Percentiles rank a stretch among this genome's conserved stretches.
Evolutionary conservation across 2,888 invertebrate species (phyloP).

Genomic region (Trichopoda pennipes): DNA sequence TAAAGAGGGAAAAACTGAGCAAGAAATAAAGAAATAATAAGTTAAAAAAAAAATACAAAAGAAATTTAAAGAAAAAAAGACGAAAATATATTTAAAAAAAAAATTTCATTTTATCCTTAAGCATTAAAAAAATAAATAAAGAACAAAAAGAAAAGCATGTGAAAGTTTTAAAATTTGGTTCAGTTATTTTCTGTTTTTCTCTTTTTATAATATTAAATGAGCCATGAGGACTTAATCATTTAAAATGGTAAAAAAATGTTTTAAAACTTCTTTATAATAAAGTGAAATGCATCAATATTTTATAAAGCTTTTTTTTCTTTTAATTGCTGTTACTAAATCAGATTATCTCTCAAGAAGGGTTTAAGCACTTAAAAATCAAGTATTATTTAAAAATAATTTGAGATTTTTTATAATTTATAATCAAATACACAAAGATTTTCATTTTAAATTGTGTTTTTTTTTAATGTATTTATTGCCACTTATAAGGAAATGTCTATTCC

Average conservation of each 20-base stretch:
- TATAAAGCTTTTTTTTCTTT: background rate
- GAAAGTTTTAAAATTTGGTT: no score
- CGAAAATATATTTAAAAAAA: no score
- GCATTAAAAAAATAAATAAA: no score
- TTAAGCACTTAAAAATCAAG: background rate
- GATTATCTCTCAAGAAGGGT: background rate
- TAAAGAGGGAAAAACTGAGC: background rate
- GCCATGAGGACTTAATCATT: conserved; percentile 42
- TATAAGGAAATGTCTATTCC: background rate
- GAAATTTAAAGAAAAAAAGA: no score
- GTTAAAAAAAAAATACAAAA: no score
- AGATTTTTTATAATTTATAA: background rate
- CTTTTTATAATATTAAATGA: conserved; percentile 20
- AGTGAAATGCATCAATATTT: conserved; percentile 3
- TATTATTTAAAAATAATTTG: background rate
- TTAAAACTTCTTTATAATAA: background rate
- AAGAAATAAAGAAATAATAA: background rate
- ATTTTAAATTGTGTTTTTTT: background rate
- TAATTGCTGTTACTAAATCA: background rate
- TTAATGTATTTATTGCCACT: background rate
- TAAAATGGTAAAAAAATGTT: background rate
- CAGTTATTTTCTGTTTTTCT: background rate
- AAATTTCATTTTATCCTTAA: no score
- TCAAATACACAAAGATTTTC: background rate
- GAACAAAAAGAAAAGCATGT: no score